Conservation (phyloP, 2,113 vertebrate genomes). For the Okapia johnstoni region DNA sequence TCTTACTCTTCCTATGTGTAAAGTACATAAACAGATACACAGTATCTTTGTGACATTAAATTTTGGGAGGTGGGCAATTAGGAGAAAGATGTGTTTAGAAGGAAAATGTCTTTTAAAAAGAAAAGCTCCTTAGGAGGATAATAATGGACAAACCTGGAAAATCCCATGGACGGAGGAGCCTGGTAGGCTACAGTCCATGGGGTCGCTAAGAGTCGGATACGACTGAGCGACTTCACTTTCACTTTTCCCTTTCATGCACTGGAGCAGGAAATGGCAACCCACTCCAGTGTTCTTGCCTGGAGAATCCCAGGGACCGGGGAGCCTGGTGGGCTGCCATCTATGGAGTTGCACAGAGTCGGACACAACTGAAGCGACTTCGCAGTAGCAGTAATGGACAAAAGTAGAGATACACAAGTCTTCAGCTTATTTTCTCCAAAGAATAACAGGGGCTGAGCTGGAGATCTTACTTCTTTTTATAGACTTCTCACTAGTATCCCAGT, state of each 20-base stretch:
- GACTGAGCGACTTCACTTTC: no score
- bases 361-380: no score
- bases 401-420: neutral
- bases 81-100: neutral
- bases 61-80: neutral
- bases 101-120: neutral
- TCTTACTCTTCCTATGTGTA: neutral
- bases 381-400: no score
- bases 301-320: no score
- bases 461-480: neutral
- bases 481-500: neutral
- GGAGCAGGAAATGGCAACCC: no score
- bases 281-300: no score
- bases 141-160: neutral
- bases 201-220: no score
- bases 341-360: no score
- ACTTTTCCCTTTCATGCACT: no score
- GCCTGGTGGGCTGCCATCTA: no score
- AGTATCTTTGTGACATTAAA: neutral
- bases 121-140: neutral
- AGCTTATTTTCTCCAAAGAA: neutral
- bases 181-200: no score
- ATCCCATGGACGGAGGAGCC: no score
- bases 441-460: neutral
- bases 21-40: neutral